phyloP scores from a whole-genome alignment of 2,113 vertebrate species.

The Artemisiospiza belli region DNA sequence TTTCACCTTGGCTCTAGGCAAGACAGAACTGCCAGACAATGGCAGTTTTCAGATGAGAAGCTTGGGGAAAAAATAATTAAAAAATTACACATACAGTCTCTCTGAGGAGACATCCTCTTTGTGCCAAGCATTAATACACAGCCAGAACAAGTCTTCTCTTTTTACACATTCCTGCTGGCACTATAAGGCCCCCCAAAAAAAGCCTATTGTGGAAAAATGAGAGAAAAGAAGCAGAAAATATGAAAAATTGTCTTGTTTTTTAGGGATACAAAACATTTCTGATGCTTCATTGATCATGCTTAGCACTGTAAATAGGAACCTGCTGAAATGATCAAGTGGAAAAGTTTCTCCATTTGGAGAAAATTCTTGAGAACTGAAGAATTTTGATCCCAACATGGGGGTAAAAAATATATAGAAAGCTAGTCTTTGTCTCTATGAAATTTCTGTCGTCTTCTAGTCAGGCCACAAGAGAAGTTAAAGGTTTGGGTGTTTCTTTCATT shows the following conservation, averaged over 20 bases:
- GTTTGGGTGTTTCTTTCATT: background rate
- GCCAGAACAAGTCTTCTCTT: background rate
- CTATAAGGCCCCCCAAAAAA: background rate
- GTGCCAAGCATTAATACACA: background rate
- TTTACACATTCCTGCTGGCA: background rate
- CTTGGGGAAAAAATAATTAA: background rate
- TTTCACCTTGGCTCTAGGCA: constrained; percentile 11
- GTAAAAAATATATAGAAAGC: background rate
- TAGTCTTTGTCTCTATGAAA: background rate
- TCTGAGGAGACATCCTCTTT: background rate
- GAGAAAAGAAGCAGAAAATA: background rate
- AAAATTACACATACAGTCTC: background rate
- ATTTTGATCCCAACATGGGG: background rate
- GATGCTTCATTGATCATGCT: background rate
- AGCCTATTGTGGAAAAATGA: background rate
- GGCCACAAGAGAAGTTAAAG: background rate
- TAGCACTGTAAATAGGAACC: background rate
- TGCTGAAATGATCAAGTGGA: background rate
- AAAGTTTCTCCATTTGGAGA: background rate
- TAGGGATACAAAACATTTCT: background rate
- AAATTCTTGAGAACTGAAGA: background rate
- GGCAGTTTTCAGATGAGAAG: background rate
- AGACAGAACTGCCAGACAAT: background rate
- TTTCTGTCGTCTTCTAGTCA: background rate
- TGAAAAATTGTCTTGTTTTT: background rate